These are phyloP conservation scores for Diarsia rubi DNA, from an alignment of 2,888 invertebrate genomes.

Conservation along the genomic window DNA sequence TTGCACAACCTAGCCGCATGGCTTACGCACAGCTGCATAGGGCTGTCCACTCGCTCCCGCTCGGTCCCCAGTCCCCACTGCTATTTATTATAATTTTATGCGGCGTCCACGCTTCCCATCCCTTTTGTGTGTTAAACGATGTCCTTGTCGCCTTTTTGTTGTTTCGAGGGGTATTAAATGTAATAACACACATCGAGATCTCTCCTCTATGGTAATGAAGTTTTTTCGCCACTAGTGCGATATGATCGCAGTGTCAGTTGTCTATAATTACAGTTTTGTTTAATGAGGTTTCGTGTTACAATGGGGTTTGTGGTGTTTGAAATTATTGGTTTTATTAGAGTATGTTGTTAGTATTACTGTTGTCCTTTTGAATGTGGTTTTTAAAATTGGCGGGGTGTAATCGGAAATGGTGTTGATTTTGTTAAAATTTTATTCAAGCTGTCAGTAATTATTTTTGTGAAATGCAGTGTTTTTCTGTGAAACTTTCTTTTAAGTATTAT, in stretches of 20 bases:
- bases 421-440: not conserved
- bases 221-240: constrained; percentile 73
- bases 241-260: constrained; percentile 85
- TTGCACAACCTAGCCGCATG: constrained; percentile 42
- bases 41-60: constrained; percentile 72
- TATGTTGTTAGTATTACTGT: constrained; percentile 29
- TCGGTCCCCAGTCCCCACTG: constrained; percentile 73
- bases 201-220: constrained; percentile 84
- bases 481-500: not conserved
- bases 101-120: constrained; percentile 81
- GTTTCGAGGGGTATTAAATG: constrained; percentile 81
- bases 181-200: constrained; percentile 69
- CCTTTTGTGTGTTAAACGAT: constrained; percentile 88
- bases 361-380: constrained; percentile 16
- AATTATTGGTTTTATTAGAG: constrained; percentile 61
- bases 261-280: constrained; percentile 80
- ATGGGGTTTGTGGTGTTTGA: constrained; percentile 57
- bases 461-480: not conserved
- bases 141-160: constrained; percentile 83
- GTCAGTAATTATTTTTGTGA: not conserved
- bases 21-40: constrained; percentile 63
- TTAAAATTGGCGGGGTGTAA: not conserved
- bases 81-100: constrained; percentile 91
- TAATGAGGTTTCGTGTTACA: constrained; percentile 64
- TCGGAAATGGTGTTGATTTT: not conserved